Evolutionary conservation across 2,113 vertebrate genomes (phyloP), one percentile per base, ranked within the genome.

Genomic region (Tor tambroides): DNA sequence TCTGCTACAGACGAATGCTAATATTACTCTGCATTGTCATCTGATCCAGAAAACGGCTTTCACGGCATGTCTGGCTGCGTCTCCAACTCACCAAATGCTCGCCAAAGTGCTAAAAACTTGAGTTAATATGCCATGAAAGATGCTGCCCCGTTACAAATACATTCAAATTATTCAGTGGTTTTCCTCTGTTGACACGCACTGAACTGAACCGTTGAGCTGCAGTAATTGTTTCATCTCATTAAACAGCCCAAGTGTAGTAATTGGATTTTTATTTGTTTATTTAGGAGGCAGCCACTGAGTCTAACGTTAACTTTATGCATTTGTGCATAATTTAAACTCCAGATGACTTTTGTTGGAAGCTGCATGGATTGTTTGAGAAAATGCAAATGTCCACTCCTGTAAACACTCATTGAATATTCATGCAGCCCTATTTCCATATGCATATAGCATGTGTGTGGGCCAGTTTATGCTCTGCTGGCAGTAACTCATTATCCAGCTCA

Each of bases 321-420:
- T 35, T 28, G 5, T 69, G 80, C 61, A 82, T 46, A 83, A 69
- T 74, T 75, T 56, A 71, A 86, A 80, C 63, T 54, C 17, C 35
- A 61, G 17, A 59, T 43, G 51, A 75, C 67, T 74, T 61, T 43
- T 43, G 23, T 76, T 28, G 63, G 26, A 35, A 82, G 19, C 46
- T 79, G 41, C 76, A 19, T 65, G 67, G 35, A n/a, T 74, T 26
- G 41, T n/a, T 35, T 41, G 19, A 83, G 15, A 80, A 46, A 30
- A 81, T 56, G 38, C 78, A 86, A 71, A 80, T 86, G 51, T 46
- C 32, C 21, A 15, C n/a, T 74, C 65, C 38, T 26, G 46, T 65
- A 76, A n/a, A 82, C 15, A 10, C 49, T 61, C 26, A 63, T 12
- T 86, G 85, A 35, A 87, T 87, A 87, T 87, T 82, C 79, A 83